Base-by-base conservation (phyloP, 2,888 invertebrate genomes). In the Thereva unica region DNA sequence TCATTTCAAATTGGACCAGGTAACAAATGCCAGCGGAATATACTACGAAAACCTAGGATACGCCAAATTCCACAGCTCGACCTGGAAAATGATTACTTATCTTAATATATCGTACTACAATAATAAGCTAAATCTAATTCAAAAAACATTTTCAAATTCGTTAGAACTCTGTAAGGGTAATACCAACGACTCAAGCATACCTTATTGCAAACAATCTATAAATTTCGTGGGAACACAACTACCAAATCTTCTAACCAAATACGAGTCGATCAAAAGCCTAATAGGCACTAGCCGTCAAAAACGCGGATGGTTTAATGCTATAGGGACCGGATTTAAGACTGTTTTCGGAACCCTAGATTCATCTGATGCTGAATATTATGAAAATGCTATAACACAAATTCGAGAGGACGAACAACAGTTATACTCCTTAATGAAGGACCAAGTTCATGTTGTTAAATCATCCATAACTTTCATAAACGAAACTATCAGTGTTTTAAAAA, bases 401-500 rank as follows among this genome's bases (percentile, higher is more conserved):
- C 44, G 65, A 12, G 47, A 63, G 7, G 67, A 70, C 40, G 71
- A 72, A 41, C 42, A 70, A 23, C 61, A 69, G 47, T 45, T 67
- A 8, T 38, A 47, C 12, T 53, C 66, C 34, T 41, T 72, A 65
- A 52, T 72, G 54, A 69, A 72, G 64, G 59, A 71, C 45, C 72
- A 73, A 67, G 64, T 69, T 10, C 70, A 71, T 49, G 66, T 72
- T 7, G 54, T 72, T 3, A 57, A 64, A 44, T 50, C 67, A 4
- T 68, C 71, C 4, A 71, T 72, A 4, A 54, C 67, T 4, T 72
- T 69, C 37, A 72, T 71, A 41, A 71, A 72, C 45, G 56, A 68
- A 59, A 68, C 71, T 2, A 66, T 72, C 10, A 56, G 35, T 5
- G 68, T 66, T 41, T 66, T 72, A 23, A 53, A 69, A 35, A 55